A percentile compares a stretch with the other conserved stretches of the same genome.
Conservation (phyloP, 2,113 vertebrate genomes). For the Mormoops blainvillei region DNA sequence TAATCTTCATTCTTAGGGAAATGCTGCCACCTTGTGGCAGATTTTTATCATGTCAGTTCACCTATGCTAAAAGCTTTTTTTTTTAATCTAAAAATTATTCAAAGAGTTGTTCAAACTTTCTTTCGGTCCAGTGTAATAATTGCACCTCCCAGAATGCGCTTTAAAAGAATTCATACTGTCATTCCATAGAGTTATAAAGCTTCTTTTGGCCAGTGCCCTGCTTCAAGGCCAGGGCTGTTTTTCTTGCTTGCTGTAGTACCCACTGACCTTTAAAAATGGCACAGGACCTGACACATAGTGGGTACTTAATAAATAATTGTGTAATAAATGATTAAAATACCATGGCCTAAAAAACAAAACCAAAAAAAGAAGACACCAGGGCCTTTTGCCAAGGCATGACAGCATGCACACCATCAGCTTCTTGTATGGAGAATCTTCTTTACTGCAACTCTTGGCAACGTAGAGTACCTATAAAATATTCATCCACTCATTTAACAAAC, state of each 20-base stretch:
- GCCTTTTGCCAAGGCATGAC: neutral
- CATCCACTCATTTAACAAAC: neutral
- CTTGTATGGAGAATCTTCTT: neutral
- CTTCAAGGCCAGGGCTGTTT: neutral
- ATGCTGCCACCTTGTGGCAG: constrained; percentile 57
- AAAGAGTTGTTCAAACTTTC: neutral
- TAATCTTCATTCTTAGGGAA: neutral
- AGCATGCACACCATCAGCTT: neutral
- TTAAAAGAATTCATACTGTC: constrained; percentile 5
- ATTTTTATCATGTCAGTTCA: neutral
- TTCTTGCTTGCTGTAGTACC: neutral
- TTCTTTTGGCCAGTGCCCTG: neutral
- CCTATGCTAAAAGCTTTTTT: neutral
- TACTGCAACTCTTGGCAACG: neutral
- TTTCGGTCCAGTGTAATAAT: neutral
- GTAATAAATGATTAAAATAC: constrained; percentile 8
- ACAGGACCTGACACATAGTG: neutral
- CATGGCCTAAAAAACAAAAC: neutral
- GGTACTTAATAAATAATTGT: constrained; percentile 9
- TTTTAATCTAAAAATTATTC: neutral
- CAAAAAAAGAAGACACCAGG: neutral
- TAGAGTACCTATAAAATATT: neutral
- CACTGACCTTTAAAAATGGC: neutral
- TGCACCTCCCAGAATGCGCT: neutral
- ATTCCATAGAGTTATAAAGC: neutral